Percentiles rank a stretch among this genome's conserved stretches.
Conservation (phyloP, 2,888 invertebrate genomes). For the Macroteleia sp. region DNA sequence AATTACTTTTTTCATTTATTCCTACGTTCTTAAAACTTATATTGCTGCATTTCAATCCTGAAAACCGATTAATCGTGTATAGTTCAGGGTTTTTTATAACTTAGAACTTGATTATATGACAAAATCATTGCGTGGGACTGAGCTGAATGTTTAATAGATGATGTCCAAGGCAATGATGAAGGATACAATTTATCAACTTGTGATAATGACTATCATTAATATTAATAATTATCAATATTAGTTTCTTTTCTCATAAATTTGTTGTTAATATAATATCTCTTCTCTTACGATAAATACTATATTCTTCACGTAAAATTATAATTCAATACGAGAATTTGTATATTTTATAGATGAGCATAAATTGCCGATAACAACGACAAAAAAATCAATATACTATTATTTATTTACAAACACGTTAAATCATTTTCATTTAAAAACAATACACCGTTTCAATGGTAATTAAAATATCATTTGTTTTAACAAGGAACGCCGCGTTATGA, state of each 20-base stretch:
- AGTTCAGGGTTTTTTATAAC: too few species aligned
- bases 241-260: conserved; percentile 40
- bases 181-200: too few species aligned
- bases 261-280: conserved; percentile 41
- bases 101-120: too few species aligned
- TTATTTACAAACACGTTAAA: conserved; percentile 37
- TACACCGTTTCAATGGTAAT: background rate
- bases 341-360: conserved; percentile 32
- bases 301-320: conserved; percentile 26
- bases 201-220: too few species aligned
- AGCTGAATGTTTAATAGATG: too few species aligned
- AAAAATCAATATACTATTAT: conserved; percentile 34
- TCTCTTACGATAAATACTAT: conserved; percentile 43
- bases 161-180: too few species aligned
- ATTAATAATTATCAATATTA: conserved; percentile 42
- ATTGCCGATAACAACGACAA: conserved; percentile 16
- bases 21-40: too few species aligned
- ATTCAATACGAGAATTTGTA: conserved; percentile 26
- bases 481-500: conserved; percentile 4
- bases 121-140: too few species aligned
- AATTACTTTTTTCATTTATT: too few species aligned
- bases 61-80: too few species aligned
- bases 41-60: too few species aligned
- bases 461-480: conserved; percentile 6
- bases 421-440: background rate